Evolutionary conservation across 2,113 vertebrate species (phyloP), one percentile per base, ranked within the genome.

Genomic region (Anolis carolinensis): DNA sequence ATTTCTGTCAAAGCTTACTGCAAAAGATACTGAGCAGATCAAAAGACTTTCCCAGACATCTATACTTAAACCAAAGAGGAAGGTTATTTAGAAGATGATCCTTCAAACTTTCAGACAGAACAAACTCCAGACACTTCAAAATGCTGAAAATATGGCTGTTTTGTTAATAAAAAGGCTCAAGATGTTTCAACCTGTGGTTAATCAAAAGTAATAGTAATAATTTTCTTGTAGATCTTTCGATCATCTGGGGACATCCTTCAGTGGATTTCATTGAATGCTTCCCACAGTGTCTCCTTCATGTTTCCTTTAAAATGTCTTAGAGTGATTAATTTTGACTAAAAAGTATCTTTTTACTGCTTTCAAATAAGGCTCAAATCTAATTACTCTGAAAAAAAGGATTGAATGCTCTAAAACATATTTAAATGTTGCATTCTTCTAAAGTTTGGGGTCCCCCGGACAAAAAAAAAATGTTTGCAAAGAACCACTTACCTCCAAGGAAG

Each of bases 41-140:
- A 71, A 78, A 39, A 44, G 5, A 59, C 67, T 36, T 59, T 71
- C 75, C 55, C 34, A 71, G 65, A 14, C 18, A 78, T 55, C 75
- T 4, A 16, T 70, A 63, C 78, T 85, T 79, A 71, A 50, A 80
- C 36, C 34, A 39, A 62, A 73, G 70, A 32, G 50, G 18, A 72
- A n/a, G 32, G 50, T 48, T 86, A 72, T 86, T 86, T 72, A 63
- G 34, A 79, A 79, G 34, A 25, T 63, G 67, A 25, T 72, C 25
- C 5, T 55, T 86, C 23, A 21, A 20, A 44, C 8, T 39, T 39
- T 39, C 76, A 5, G 13, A 59, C 55, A 79, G 25, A 32, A 52
- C 14, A 59, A 18, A 18, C 55, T 59, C 2, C 14, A 59, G 55
- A 59, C 55, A 18, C 55, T 18, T 59, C 55, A 59, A 59, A 18